These are phyloP conservation scores for Schizothorax lantsangensis DNA, from an alignment of 2,797 vertebrate species.

Conservation along the genomic window DNA sequence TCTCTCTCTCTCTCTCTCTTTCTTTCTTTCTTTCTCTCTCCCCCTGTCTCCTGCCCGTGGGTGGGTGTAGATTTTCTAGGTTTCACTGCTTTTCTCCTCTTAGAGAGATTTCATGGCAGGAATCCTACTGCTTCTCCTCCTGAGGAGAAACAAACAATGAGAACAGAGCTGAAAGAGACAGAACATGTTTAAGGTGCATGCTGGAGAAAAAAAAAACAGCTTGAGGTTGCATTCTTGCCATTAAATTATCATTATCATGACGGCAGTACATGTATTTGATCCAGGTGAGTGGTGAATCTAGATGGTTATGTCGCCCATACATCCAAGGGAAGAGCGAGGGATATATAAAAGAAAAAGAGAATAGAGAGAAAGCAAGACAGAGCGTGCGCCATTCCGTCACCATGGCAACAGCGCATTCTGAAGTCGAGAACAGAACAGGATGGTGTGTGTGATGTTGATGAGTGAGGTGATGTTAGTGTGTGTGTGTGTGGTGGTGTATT, in stretches of 20 bases:
- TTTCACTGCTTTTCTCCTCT: conserved; percentile 69
- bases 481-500: conserved; percentile 7
- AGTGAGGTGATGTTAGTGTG: conserved; percentile 34
- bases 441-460: conserved; percentile 61
- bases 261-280: not conserved
- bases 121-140: conserved; percentile 65
- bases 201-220: not conserved
- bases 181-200: conserved; percentile 15
- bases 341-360: conserved; percentile 55
- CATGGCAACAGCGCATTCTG: conserved; percentile 83
- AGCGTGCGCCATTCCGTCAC: conserved; percentile 75
- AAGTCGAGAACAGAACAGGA: conserved; percentile 76
- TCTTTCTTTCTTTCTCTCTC: conserved; percentile 40
- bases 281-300: not conserved
- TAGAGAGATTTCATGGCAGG: conserved; percentile 72
- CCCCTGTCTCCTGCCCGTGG: conserved; percentile 57
- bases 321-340: conserved; percentile 51
- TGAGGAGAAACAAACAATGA: conserved; percentile 48
- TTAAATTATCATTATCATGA: conserved; percentile 28
- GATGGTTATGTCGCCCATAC: conserved; percentile 37
- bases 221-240: not conserved
- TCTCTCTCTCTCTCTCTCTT: conserved; percentile 34
- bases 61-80: conserved; percentile 63
- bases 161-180: conserved; percentile 39
- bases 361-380: conserved; percentile 71